Evolutionary conservation across 2,797 vertebrate genomes (phyloP).

Genomic region (Melanotaenia nigrans): DNA sequence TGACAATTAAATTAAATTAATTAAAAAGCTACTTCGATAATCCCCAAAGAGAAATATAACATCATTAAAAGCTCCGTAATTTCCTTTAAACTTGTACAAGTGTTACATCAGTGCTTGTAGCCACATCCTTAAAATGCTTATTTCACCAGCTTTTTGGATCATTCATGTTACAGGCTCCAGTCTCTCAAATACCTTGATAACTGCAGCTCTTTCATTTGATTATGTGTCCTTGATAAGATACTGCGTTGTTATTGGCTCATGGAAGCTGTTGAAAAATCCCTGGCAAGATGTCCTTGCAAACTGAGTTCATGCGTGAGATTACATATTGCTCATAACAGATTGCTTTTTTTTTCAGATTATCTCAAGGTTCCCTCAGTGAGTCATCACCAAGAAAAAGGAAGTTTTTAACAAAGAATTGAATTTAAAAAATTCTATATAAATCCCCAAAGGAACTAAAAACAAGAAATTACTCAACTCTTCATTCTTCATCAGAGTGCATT

Average conservation of each 20-base stretch:
- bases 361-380: background rate
- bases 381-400: background rate
- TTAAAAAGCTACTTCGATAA: too few species aligned
- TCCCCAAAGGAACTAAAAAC: background rate
- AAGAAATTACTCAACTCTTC: background rate
- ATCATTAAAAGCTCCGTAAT: background rate
- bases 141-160: background rate
- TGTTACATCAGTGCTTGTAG: background rate
- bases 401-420: background rate
- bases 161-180: background rate
- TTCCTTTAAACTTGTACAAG: background rate
- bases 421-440: too few species aligned
- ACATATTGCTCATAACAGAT: background rate
- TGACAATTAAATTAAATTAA: too few species aligned
- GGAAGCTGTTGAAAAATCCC: background rate
- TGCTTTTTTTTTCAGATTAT: background rate
- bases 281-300: background rate
- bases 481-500: background rate
- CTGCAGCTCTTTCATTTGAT: background rate
- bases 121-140: background rate
- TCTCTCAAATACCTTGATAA: background rate
- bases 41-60: too few species aligned
- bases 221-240: background rate
- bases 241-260: background rate
- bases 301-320: background rate